Evolutionary conservation across 2,113 vertebrate genomes (phyloP).

Genomic region (Pteruthius melanotis): DNA sequence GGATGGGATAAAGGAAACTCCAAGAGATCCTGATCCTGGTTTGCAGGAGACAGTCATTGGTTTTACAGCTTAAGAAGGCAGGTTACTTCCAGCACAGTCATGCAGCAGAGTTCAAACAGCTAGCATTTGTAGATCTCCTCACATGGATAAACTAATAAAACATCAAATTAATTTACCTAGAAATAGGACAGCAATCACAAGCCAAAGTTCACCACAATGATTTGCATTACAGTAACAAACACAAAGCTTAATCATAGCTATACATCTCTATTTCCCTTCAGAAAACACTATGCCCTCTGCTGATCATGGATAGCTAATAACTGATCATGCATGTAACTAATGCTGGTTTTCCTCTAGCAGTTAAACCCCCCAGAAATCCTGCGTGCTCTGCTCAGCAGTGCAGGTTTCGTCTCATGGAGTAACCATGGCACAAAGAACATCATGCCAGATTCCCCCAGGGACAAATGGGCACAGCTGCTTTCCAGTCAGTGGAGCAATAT

Average conservation of each 20-base stretch:
- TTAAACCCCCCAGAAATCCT: neutral
- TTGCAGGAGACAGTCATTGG: neutral
- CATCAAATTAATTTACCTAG: slow-evolving; percentile 1
- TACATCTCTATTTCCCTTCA: neutral
- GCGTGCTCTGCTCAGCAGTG: neutral
- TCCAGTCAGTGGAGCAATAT: neutral
- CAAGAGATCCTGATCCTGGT: neutral
- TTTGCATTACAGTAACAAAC: slow-evolving; percentile 3
- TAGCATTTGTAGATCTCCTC: neutral
- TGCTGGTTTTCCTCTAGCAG: neutral
- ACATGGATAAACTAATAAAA: neutral
- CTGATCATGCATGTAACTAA: neutral
- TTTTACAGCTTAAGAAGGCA: neutral
- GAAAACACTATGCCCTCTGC: neutral
- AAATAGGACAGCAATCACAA: neutral
- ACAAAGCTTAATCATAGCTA: neutral
- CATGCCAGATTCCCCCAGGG: rapidly evolving
- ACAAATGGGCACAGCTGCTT: neutral
- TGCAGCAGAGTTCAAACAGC: neutral
- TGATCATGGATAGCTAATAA: neutral
- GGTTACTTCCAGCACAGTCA: neutral
- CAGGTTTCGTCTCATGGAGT: rapidly evolving
- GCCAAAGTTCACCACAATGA: neutral
- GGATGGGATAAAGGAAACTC: neutral
- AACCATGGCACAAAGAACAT: neutral